Base-by-base conservation (phyloP, 1,140 invertebrate species). In the Cyrtorhinus lividipennis region DNA sequence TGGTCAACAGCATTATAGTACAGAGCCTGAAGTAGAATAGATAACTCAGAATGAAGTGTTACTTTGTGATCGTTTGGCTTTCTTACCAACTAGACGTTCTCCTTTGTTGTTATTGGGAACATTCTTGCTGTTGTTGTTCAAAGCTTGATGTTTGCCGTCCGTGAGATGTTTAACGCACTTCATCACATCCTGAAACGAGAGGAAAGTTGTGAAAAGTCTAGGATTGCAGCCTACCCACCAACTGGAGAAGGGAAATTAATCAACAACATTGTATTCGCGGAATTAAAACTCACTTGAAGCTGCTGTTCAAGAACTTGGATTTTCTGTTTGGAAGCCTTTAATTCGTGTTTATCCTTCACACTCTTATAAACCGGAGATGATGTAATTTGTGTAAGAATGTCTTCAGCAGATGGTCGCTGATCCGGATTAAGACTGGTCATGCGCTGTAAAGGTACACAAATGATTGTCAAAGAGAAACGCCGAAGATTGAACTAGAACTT, bases 371-470 rank as follows among this genome's bases (percentile, higher is more conserved):
- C 30, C 10, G 63, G 63, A 23, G 63, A 60, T 24, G 45, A 60
- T 53, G 38, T 13, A 12, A 25, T 64, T 24, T 64, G 38, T 26
- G 48, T 25, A 2, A 64, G n/a, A 20, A 64, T 30, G 25, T 62
- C 64, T 56, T 26, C 22, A 23, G 64, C 64, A 53, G 61, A 62
- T 24, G 61, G 61, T 30, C 64, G 22, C 13, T 44, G 24, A 15
- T 59, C 44, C 2, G 64, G 64, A 59, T 65, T 56, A 10, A 38
- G 38, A 59, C 62, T 30, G 18, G 60, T 62, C 64, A 65, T 65
- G 22, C 61, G 56, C 64, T 65, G 44, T 25, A 65, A 65, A 24
- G n/a, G 56, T n/a, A n/a, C n/a, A n/a, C n/a, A n/a, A n/a, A n/a
- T n/a, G n/a, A n/a, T n/a, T n/a, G n/a, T n/a, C n/a, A n/a, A n/a